Conservation (phyloP, 2,113 vertebrate species). For the Thymallus thymallus region DNA sequence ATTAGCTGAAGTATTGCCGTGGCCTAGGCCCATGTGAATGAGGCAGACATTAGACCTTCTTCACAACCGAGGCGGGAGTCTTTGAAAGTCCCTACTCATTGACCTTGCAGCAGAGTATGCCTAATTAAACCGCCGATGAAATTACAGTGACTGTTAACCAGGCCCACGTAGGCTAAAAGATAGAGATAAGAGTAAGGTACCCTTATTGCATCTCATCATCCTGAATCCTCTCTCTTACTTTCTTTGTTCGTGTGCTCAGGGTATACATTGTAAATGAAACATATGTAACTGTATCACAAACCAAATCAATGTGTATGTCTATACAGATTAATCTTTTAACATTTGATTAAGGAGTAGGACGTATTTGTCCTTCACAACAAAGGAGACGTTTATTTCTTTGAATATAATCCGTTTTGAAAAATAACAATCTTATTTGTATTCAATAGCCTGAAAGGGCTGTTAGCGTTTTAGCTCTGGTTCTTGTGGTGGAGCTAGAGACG, state of each 20-base stretch:
- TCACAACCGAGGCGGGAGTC: slow-evolving; percentile 32
- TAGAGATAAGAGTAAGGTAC: slow-evolving; percentile 24
- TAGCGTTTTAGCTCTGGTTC: slow-evolving; percentile 30
- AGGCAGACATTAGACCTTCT: slow-evolving; percentile 33
- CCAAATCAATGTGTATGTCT: not conserved
- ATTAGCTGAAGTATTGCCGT: slow-evolving; percentile 49
- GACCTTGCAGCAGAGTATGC: slow-evolving; percentile 39
- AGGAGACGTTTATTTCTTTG: slow-evolving; percentile 19
- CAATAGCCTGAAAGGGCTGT: not conserved
- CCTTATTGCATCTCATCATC: not conserved
- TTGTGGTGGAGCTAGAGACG: slow-evolving; percentile 34
- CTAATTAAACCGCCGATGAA: slow-evolving; percentile 40
- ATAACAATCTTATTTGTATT: not conserved
- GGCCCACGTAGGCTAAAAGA: slow-evolving; percentile 15
- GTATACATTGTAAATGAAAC: no score
- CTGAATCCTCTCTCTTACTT: not conserved
- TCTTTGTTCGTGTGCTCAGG: not conserved
- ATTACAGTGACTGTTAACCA: slow-evolving; percentile 36
- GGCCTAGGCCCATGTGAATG: slow-evolving; percentile 32
- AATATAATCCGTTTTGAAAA: slow-evolving; percentile 5
- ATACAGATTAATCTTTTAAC: not conserved
- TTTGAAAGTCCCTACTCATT: slow-evolving; percentile 53
- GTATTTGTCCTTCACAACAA: slow-evolving; percentile 1
- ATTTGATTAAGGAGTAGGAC: slow-evolving; percentile 6
- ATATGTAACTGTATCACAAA: not conserved